phyloP scores from a whole-genome alignment of 2,113 vertebrate species.

The Petrocephalus zakoni region DNA sequence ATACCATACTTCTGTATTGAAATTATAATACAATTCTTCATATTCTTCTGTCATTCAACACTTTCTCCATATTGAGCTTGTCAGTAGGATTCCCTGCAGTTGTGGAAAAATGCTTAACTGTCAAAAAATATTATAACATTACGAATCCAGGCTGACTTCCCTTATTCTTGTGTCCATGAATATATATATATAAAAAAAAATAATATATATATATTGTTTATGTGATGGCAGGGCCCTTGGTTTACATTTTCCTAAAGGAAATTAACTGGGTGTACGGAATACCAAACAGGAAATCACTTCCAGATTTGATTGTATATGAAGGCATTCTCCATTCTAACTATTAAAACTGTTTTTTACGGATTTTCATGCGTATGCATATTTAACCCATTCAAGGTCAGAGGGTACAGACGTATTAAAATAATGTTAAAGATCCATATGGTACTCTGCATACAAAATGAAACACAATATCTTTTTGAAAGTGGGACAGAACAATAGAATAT shows the following conservation, averaged over 20 bases:
- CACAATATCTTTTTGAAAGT: not conserved
- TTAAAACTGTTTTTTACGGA: not conserved
- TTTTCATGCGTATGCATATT: not conserved
- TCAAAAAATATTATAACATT: not conserved
- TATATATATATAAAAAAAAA: not conserved
- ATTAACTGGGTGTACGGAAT: not conserved
- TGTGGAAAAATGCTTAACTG: not conserved
- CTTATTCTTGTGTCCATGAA: not conserved
- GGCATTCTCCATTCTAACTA: not conserved
- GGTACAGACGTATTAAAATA: not conserved
- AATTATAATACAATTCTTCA: not conserved
- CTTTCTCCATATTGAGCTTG: not conserved
- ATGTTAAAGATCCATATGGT: not conserved
- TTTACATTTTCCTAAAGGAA: not conserved
- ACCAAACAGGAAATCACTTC: not conserved
- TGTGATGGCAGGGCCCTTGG: not conserved
- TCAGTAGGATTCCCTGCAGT: not conserved
- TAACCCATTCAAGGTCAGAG: not conserved
- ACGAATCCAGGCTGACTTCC: not conserved
- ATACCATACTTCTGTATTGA: not conserved
- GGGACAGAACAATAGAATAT: not conserved
- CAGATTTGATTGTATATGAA: not conserved
- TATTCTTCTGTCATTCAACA: not conserved
- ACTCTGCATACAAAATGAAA: not conserved
- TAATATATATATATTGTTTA: not conserved